Evolutionary conservation across 2,888 invertebrate genomes (phyloP), one percentile per base, ranked within the genome.

Genomic region (Uloborus plumipes): DNA sequence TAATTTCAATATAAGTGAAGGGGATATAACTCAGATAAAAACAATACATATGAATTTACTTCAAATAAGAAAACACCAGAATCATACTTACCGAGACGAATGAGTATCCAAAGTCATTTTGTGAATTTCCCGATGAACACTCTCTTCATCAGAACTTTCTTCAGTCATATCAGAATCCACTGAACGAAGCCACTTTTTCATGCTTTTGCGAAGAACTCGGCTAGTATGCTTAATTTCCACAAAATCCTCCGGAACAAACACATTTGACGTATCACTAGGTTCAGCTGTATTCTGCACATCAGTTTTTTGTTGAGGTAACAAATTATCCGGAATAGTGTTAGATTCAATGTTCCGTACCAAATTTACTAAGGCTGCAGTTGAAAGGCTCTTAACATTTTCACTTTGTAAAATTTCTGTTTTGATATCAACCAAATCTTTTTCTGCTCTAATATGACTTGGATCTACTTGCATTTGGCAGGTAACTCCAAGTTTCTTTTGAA

Each of bases 111-210:
- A 11, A 26, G 26, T 4, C 39, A 39, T 39, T 11, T 39, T 11
- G 1, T 39, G 39, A 39, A 39, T 7, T 39, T 7, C 39, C 39
- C 39, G 1, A 39, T 39, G 39, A 11, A 20, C 55, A 39, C 14
- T n/a, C 16, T 55, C 55, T 26, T 95, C 96, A 72, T 96, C 97
- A 18, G 97, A 97, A 88, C 96, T 97, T 84, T 96, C 96, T 18
- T 94, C 95, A 0, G 98, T 98, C 51, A 95, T 96, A 90, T 98
- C 97, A 1, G 96, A 96, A 89, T 98, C 97, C 85, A 95, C 91
- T 87, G 93, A 93, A 82, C 91, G 91, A 88, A 95, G 94, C 76
- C 95, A 92, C 85, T 94, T 91, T 39, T 92, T 91, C 86, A 96
- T 89, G 88, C 95, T 94, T 0, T 93, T 92, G 67, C 92, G 91